phyloP scores from a whole-genome alignment of 2,888 invertebrate species.

The Melieria picta region DNA sequence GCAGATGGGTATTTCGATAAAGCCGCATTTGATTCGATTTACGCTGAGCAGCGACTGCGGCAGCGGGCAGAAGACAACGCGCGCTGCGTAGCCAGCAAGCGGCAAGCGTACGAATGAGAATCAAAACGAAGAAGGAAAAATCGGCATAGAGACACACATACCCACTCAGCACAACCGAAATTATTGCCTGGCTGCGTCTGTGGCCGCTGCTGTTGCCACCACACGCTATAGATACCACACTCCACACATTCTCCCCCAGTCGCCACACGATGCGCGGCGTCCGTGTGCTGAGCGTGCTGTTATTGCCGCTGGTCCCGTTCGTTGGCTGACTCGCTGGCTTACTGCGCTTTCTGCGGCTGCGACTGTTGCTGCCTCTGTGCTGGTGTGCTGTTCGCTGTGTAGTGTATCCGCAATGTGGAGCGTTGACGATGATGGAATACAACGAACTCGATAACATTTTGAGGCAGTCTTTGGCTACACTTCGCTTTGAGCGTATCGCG shows the following conservation, averaged over 20 bases:
- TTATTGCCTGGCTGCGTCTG: slow-evolving; percentile 2
- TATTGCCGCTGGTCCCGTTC: slow-evolving; percentile 12
- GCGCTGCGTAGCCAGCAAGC: too few relatives aligned
- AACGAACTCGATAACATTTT: slow-evolving; percentile 67
- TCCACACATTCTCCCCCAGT: slow-evolving; percentile 9
- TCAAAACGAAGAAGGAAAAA: slow-evolving; percentile 33
- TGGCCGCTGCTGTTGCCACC: slow-evolving; percentile 11
- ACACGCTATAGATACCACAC: not conserved
- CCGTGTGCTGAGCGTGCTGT: slow-evolving; percentile 1
- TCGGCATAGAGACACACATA: slow-evolving; percentile 64
- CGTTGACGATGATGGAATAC: slow-evolving; percentile 59
- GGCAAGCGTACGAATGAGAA: slow-evolving; percentile 32
- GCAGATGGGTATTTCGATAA: slow-evolving; percentile 27
- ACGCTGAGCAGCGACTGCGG: not conserved
- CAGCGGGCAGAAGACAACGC: too few relatives aligned
- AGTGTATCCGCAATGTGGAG: slow-evolving; percentile 46
- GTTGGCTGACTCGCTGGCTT: slow-evolving; percentile 12
- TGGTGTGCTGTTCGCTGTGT: slow-evolving; percentile 28
- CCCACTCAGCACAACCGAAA: slow-evolving; percentile 52
- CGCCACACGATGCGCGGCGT: not conserved
- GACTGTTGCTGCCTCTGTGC: not conserved
- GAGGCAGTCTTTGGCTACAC: slow-evolving; percentile 67
- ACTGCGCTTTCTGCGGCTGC: not conserved
- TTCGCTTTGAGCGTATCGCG: slow-evolving; percentile 67
- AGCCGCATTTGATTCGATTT: slow-evolving; percentile 16